These are phyloP conservation scores for Drosophila merina DNA, from an alignment of 2,888 invertebrate species.

Conservation along the genomic window DNA sequence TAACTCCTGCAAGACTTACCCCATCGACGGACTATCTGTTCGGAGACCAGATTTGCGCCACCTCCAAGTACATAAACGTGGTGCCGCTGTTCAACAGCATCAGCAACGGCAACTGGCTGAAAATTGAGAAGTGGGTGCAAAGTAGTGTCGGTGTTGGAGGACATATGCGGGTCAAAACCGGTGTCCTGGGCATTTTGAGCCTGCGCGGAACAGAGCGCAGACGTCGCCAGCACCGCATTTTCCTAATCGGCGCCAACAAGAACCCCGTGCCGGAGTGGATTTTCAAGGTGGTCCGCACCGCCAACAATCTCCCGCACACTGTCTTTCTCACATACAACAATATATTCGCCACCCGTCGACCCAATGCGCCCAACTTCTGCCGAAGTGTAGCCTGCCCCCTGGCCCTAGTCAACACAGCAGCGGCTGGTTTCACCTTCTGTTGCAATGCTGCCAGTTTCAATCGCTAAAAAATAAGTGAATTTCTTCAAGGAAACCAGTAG, in stretches of 20 bases:
- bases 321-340: slow-evolving; percentile 40
- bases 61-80: slow-evolving; percentile 85
- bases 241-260: slow-evolving; percentile 17
- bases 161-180: slow-evolving; percentile 32
- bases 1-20: slow-evolving; percentile 84
- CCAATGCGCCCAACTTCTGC: slow-evolving; percentile 20
- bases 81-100: slow-evolving; percentile 85
- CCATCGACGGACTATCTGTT: slow-evolving; percentile 84
- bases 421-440: slow-evolving; percentile 35
- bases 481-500: neutral
- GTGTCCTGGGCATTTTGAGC: slow-evolving; percentile 9
- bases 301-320: slow-evolving; percentile 22
- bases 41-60: slow-evolving; percentile 83
- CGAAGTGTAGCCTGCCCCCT: slow-evolving; percentile 22
- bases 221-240: slow-evolving; percentile 1
- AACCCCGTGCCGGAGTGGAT: slow-evolving; percentile 44
- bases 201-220: neutral
- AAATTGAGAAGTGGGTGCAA: slow-evolving; percentile 82
- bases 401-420: slow-evolving; percentile 19
- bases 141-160: slow-evolving; percentile 3
- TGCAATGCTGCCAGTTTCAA: slow-evolving; percentile 32
- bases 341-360: slow-evolving; percentile 14
- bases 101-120: slow-evolving; percentile 85
- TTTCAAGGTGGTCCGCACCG: slow-evolving; percentile 36
- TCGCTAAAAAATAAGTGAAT: neutral